A percentile compares a stretch with the other conserved stretches of the same genome.
These are phyloP conservation scores for Tiaroga cobitis DNA, from an alignment of 2,797 vertebrate species.

Conservation along the genomic window DNA sequence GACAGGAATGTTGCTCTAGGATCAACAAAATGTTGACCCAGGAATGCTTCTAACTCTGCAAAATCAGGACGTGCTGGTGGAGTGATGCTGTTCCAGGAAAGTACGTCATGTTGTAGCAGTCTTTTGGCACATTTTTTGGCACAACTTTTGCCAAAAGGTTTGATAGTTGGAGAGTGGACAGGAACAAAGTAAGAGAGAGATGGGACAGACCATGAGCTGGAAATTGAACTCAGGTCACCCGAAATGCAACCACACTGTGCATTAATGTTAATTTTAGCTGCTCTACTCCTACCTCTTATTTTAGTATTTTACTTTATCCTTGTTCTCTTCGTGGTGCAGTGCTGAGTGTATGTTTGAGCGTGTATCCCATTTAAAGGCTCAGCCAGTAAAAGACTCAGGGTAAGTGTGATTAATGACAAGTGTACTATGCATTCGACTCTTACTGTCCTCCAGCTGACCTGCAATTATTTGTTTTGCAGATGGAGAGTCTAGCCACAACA, in stretches of 20 bases:
- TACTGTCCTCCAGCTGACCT: conserved; percentile 48
- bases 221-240: neutral
- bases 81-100: neutral
- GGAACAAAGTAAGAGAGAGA: neutral
- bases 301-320: neutral
- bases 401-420: conserved; percentile 46
- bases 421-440: neutral
- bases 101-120: neutral
- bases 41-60: too few species aligned
- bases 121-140: neutral
- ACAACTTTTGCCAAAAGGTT: neutral
- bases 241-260: neutral
- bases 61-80: too few species aligned
- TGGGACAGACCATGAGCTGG: neutral
- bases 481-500: conserved; percentile 24
- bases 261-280: conserved; percentile 32
- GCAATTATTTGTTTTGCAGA: conserved; percentile 43
- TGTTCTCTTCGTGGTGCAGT: neutral
- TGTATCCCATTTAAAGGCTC: conserved; percentile 27
- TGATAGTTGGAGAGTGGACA: neutral
- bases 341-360: conserved; percentile 6
- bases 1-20: too few species aligned
- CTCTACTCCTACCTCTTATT: neutral
- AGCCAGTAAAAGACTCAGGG: neutral
- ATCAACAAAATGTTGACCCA: too few species aligned